A percentile compares a stretch with the other conserved stretches of the same genome.
Evolutionary conservation across 1,140 invertebrate species (phyloP).

Genomic region (Drosophila nigromelanica): DNA sequence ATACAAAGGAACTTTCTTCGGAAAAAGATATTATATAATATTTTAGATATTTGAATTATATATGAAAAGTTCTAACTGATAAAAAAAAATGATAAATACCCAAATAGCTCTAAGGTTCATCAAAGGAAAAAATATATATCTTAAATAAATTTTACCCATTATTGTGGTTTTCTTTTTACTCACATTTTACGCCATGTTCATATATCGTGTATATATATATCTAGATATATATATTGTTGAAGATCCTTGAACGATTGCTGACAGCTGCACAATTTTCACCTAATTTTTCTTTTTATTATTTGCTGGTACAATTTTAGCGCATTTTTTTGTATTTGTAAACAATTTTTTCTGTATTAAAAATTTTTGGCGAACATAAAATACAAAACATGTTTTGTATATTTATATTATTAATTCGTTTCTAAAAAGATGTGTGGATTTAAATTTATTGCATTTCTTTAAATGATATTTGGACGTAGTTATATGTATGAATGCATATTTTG

Average conservation of each 20-base stretch:
- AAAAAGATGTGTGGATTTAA: conserved; percentile 42
- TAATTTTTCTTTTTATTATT: conserved; percentile 16
- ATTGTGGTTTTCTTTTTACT: conserved; percentile 2
- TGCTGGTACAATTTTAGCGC: conserved; percentile 8
- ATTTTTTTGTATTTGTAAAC: conserved; percentile 34
- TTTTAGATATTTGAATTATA: too few relatives aligned
- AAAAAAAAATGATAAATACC: too few relatives aligned
- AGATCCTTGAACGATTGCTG: conserved; percentile 31
- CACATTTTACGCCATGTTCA: conserved; percentile 37
- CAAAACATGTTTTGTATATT: conserved; percentile 28
- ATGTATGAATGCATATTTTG: not conserved
- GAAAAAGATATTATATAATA: too few relatives aligned
- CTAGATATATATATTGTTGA: conserved; percentile 19
- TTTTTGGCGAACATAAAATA: conserved; percentile 43
- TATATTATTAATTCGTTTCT: conserved; percentile 20
- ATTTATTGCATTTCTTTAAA: conserved; percentile 46
- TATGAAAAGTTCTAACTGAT: too few relatives aligned
- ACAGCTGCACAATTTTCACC: conserved; percentile 22
- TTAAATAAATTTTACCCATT: too few relatives aligned
- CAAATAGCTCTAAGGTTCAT: too few relatives aligned
- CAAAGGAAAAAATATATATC: too few relatives aligned
- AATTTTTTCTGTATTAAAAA: conserved; percentile 31
- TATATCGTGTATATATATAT: conserved; percentile 1
- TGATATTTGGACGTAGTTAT: conserved; percentile 1
- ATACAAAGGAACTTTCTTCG: too few relatives aligned